Base-by-base conservation (phyloP, 2,888 invertebrate species). In the Acanthacorydalis orientalis region DNA sequence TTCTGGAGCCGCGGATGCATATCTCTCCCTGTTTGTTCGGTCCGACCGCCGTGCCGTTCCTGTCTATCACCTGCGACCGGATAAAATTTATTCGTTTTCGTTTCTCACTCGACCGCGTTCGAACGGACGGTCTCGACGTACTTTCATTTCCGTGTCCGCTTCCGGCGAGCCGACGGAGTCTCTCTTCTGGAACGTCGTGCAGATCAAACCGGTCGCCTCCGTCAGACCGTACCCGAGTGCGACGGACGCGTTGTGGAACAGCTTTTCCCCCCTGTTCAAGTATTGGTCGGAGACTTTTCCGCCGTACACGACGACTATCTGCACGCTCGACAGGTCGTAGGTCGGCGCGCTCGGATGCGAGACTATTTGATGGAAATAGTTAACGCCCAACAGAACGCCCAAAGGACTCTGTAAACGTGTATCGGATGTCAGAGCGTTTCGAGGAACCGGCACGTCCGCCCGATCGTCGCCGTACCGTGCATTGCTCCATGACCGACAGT, bases 141-240 rank as follows among this genome's bases (percentile, higher is more conserved):
- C 39, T 39, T 46, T 46, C 3, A 46, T 46, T 39, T 46, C 46
- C 14, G 32, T 40, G n/a, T 46, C 46, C 3, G 46, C 39, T 11
- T 46, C 46, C 2, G 46, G 46, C 8, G 31, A 10, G 9, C 46
- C 46, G 14, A 46, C 39, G 7, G 46, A 46, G 1, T 23, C 7
- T 31, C 32, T 38, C 14, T 46, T 46, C n/a, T 31, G 12, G 9
- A 34, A 23, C 7, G 32, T 39, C n/a, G 39, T 46, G 12, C 43
- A 43, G 12, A 46, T 14, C 23, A 46, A 35, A 16, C 46, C 46
- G 8, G 46, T 39, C 7, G 46, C 35, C 31, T 46, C 46, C 1
- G 39, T 38, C 2, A 16, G 16, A 9, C 46, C 46, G 11, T 46
- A 46, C 8, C 46, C 46, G 1, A 39, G 7, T 10, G 31, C n/a